Base-by-base conservation (phyloP, 1,140 invertebrate genomes). In the Frieseomelitta varia region DNA sequence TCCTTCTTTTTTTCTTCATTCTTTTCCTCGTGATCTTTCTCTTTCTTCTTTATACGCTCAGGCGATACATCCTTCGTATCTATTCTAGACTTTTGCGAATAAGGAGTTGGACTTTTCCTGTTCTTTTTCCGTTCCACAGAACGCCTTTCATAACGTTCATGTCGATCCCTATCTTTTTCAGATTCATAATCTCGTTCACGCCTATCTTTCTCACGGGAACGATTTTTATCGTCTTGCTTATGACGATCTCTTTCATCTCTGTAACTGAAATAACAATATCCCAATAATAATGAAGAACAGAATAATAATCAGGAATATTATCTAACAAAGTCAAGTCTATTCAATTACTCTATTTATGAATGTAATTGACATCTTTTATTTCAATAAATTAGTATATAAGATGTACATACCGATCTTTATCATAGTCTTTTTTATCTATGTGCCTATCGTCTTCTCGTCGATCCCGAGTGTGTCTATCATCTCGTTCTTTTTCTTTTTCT, bases 1-100 rank as follows among this genome's bases (percentile, higher is more conserved):
- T 95, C 95, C 58, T 94, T 95, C 73, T 95, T 95, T 81, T 95
- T 95, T 78, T 94, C 94, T 39, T 95, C 93, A 4, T 94, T 92
- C 34, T 94, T 94, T 21, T 93, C 92, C 12, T 94, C 93, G 39
- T 93, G 92, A 69, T 95, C 94, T 67, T 94, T 95, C 2, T 96
- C 94, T 75, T 94, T 94, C 61, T 95, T 94, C 74, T 93, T 94
- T 11, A 89, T 89, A 53, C 95, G 92, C 86, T 95, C 94, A 3
- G 93, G 93, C 0, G 93, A 94, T 47, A 84, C 72, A 76, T 94
- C 94, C 71, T 94, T 94, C 24, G 80, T 67, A 47, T 94, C 93
- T 24, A 63, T 85, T 19, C 92, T 91, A 2, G 86, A 87, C 78
- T 94, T 93, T 14, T 90, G 91, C 0, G 76, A 79, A 58, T 93